Evolutionary conservation across 2,888 invertebrate species (phyloP).

Genomic region (Tanytarsus gracilentus): DNA sequence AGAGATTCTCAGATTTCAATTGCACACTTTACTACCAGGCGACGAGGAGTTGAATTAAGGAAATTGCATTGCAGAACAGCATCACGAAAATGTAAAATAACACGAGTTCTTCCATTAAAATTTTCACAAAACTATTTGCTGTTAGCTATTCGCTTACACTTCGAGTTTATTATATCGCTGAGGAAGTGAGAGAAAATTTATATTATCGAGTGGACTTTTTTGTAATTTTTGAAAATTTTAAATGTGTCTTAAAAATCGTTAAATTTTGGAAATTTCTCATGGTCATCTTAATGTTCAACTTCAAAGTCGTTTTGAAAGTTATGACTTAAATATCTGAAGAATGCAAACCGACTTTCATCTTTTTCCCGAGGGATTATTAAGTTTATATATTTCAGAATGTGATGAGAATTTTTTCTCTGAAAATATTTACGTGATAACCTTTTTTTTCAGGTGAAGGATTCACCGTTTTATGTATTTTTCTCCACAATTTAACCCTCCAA

Average conservation of each 20-base stretch:
- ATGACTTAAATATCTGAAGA: neutral
- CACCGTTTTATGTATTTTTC: neutral
- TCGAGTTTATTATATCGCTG: neutral
- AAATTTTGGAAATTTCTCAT: neutral
- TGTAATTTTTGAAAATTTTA: neutral
- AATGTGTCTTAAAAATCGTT: no score
- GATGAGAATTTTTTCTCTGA: neutral
- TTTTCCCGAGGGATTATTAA: no score
- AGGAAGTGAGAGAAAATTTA: slow-evolving; percentile 1
- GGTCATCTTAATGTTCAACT: neutral
- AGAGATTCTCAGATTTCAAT: slow-evolving; percentile 23
- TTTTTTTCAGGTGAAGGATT: neutral
- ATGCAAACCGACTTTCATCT: no score
- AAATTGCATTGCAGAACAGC: slow-evolving; percentile 27
- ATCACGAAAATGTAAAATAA: no score
- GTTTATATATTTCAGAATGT: neutral
- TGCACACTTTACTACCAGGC: slow-evolving; percentile 11
- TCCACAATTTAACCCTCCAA: neutral
- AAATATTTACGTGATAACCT: neutral
- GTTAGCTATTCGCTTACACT: neutral
- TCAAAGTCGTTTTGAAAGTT: neutral
- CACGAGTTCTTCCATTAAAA: slow-evolving; percentile 5
- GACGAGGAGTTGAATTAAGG: slow-evolving; percentile 13
- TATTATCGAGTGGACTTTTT: slow-evolving; percentile 8
- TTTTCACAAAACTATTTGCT: slow-evolving; percentile 19